These are phyloP conservation scores for Orestias chungarensis DNA, from an alignment of 2,797 vertebrate species.

Conservation along the genomic window DNA sequence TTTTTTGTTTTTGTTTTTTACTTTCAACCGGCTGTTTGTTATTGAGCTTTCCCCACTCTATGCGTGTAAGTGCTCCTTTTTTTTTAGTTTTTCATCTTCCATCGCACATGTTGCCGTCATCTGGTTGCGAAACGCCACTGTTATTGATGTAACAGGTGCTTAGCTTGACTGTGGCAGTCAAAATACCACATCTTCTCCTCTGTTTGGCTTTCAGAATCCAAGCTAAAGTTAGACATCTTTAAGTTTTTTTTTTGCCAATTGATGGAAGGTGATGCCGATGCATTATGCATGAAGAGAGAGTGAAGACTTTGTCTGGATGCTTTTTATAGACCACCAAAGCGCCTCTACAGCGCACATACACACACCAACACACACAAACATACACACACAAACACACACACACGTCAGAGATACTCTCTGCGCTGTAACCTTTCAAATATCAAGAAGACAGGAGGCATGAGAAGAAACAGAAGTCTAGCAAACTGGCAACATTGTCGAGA, in stretches of 20 bases:
- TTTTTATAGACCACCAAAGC: constrained; percentile 91
- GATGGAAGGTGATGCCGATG: constrained; percentile 89
- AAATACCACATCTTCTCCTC: constrained; percentile 66
- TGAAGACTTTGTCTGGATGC: constrained; percentile 92
- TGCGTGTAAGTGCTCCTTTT: constrained; percentile 54
- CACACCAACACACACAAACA: constrained; percentile 12
- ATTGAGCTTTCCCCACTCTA: constrained; percentile 29
- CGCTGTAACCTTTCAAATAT: constrained; percentile 81
- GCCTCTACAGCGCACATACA: constrained; percentile 38
- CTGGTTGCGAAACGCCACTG: constrained; percentile 65
- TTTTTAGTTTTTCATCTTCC: constrained; percentile 31
- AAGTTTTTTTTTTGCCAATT: constrained; percentile 91
- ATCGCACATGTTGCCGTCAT: constrained; percentile 65
- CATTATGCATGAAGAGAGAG: constrained; percentile 97
- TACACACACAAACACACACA: constrained; percentile 17
- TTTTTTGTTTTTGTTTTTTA: neutral
- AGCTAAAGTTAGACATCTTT: constrained; percentile 91
- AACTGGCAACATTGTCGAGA: constrained; percentile 76
- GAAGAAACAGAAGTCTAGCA: constrained; percentile 76
- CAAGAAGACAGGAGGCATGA: constrained; percentile 70
- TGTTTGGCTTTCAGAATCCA: constrained; percentile 77
- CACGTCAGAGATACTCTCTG: constrained; percentile 65
- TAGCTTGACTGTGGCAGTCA: constrained; percentile 72
- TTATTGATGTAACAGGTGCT: constrained; percentile 86
- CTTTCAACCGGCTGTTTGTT: neutral